Percentiles rank a stretch among this genome's conserved stretches.
These are phyloP conservation scores for Ceryle rudis DNA, from an alignment of 2,797 vertebrate species.

Conservation along the genomic window DNA sequence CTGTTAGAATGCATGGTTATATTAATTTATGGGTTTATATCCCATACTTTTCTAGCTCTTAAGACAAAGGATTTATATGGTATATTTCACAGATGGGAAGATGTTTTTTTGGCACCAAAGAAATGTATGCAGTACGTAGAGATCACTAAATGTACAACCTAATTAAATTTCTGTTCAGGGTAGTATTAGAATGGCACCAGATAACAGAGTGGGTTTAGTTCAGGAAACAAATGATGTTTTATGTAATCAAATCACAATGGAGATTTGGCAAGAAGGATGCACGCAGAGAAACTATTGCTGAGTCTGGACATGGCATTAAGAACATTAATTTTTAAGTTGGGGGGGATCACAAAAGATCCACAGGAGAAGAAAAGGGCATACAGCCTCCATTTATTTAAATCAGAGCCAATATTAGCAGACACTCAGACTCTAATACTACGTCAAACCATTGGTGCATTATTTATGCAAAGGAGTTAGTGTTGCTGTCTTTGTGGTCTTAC, in stretches of 20 bases:
- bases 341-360: background rate
- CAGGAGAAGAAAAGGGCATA: background rate
- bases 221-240: conserved; percentile 38
- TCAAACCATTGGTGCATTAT: background rate
- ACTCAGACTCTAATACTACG: background rate
- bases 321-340: background rate
- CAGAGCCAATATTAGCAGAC: background rate
- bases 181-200: conserved; percentile 40
- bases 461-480: background rate
- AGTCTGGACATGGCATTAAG: conserved; percentile 2
- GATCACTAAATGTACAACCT: background rate
- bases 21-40: background rate
- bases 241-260: conserved; percentile 22
- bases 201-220: conserved; percentile 24
- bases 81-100: background rate
- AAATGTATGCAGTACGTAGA: background rate
- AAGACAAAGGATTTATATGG: background rate
- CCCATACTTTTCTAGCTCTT: background rate
- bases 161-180: background rate
- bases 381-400: background rate
- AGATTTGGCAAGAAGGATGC: conserved; percentile 6
- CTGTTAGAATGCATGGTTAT: background rate
- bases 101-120: background rate
- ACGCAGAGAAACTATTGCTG: background rate
- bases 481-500: background rate